Evolutionary conservation across 2,888 invertebrate species (phyloP).

Genomic region (Frankliniella fusca): DNA sequence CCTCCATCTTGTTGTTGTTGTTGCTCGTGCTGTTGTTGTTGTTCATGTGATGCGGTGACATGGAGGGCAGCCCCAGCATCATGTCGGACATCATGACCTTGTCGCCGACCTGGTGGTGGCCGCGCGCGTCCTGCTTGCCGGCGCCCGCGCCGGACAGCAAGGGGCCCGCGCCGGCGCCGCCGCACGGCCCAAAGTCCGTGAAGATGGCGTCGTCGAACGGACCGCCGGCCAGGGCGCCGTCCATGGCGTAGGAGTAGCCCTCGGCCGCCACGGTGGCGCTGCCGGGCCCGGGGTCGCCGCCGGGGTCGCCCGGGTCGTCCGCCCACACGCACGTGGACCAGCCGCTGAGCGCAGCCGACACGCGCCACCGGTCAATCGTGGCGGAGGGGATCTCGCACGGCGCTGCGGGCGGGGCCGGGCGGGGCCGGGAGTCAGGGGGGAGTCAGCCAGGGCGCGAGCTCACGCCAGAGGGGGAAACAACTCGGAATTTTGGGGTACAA

Average conservation of each 20-base stretch:
- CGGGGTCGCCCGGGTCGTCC: conserved; percentile 15
- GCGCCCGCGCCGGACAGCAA: conserved; percentile 38
- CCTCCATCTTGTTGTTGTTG: conserved; percentile 40
- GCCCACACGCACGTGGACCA: conserved; percentile 20
- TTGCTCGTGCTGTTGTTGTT: conserved; percentile 44
- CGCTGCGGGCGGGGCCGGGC: not conserved
- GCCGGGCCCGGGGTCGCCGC: not conserved
- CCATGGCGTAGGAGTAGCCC: conserved; percentile 34
- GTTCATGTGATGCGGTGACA: conserved; percentile 45
- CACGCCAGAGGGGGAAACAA: too few species aligned
- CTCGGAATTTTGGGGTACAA: too few species aligned
- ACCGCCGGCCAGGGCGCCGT: conserved; percentile 60
- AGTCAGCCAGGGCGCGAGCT: too few species aligned
- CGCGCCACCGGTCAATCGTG: conserved; percentile 16
- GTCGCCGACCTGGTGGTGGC: conserved; percentile 42
- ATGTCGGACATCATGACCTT: conserved; percentile 44
- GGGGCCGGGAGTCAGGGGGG: not conserved
- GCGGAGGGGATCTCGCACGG: not conserved
- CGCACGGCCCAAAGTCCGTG: conserved; percentile 64
- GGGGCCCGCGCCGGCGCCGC: conserved; percentile 48
- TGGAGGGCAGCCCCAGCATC: conserved; percentile 43
- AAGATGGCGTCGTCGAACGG: conserved; percentile 77
- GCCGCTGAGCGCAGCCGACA: conserved; percentile 17
- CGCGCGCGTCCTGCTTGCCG: conserved; percentile 38
- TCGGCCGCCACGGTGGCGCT: conserved; percentile 11